Conservation (phyloP, 2,113 vertebrate species). For the Hassar affinis region DNA sequence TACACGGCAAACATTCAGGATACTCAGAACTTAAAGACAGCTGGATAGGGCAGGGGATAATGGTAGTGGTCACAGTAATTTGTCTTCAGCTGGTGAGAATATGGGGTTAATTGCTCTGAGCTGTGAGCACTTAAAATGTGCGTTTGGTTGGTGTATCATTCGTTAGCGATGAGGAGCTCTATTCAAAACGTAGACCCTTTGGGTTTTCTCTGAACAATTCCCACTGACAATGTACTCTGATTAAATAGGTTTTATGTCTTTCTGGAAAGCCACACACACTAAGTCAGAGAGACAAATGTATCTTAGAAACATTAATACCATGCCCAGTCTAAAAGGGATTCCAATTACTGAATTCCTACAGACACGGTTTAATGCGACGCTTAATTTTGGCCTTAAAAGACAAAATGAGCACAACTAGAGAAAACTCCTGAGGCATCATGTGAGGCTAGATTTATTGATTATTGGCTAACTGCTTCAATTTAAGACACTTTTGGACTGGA, state of each 20-base stretch:
- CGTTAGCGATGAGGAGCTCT: neutral
- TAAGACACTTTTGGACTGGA: neutral
- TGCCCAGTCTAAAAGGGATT: neutral
- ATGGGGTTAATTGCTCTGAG: constrained; percentile 9
- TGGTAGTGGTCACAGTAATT: neutral
- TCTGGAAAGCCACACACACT: neutral
- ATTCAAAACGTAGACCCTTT: constrained; percentile 10
- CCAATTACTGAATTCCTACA: neutral
- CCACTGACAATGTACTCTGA: constrained; percentile 2
- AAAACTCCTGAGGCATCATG: neutral
- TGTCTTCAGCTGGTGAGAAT: constrained; percentile 1
- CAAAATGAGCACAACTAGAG: neutral
- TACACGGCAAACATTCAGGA: neutral
- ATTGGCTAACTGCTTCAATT: neutral
- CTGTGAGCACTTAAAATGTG: constrained; percentile 7
- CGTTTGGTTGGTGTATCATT: neutral
- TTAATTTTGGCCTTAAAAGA: neutral
- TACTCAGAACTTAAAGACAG: neutral
- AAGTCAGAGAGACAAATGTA: neutral
- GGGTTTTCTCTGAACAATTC: constrained; percentile 19
- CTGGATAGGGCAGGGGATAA: neutral
- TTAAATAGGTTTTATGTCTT: constrained; percentile 12
- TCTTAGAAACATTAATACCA: neutral
- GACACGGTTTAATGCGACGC: neutral
- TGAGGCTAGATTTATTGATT: neutral